A percentile compares a stretch with the other conserved stretches of the same genome.
Conservation (phyloP, 2,888 invertebrate species). For the Leistus spinibarbis region DNA sequence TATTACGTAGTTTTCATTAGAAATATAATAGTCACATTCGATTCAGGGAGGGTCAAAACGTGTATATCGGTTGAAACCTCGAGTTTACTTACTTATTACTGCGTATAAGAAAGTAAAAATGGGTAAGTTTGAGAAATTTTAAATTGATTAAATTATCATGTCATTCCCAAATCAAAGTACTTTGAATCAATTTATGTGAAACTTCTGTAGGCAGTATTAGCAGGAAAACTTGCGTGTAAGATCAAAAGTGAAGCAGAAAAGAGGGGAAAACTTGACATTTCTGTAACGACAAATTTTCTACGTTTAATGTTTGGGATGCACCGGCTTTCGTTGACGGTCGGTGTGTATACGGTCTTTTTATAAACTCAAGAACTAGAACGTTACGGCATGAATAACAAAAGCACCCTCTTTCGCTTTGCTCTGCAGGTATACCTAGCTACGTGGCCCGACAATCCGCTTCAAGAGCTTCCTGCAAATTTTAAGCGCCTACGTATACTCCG, state of each 20-base stretch:
- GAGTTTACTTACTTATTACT: no score
- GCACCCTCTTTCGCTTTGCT: conserved; percentile 42
- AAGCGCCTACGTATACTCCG: conserved; percentile 13
- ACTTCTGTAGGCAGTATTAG: neutral
- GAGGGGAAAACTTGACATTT: neutral
- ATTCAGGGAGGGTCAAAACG: no score
- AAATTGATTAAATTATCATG: no score
- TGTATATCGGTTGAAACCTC: no score
- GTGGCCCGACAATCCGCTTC: conserved; percentile 49
- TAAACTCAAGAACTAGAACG: conserved; percentile 50
- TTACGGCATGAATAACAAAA: conserved; percentile 54
- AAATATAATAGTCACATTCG: no score
- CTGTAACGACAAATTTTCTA: neutral
- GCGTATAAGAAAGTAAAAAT: no score
- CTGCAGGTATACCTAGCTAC: neutral
- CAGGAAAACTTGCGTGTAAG: neutral
- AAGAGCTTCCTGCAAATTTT: conserved; percentile 50
- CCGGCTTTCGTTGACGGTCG: neutral
- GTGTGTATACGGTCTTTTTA: conserved; percentile 46
- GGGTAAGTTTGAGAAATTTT: no score
- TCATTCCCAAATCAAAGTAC: neutral
- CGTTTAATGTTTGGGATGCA: neutral
- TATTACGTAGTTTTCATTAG: no score
- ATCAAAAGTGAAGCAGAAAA: neutral
- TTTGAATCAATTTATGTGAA: neutral